These are phyloP conservation scores for Aleadryas rufinucha DNA, from an alignment of 2,113 vertebrate species.

Conservation along the genomic window DNA sequence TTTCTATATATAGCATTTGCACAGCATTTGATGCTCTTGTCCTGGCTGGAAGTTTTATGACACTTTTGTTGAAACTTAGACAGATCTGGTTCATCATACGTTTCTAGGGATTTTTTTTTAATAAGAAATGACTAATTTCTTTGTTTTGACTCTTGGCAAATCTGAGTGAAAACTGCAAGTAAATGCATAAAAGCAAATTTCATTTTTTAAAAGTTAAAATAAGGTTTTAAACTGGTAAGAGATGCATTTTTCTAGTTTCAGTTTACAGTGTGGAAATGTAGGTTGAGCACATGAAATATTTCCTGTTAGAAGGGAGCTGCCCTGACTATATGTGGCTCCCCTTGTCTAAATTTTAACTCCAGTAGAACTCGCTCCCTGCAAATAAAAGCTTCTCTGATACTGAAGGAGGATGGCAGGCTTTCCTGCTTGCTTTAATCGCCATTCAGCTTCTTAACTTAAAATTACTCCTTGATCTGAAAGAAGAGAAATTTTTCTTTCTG, in stretches of 20 bases:
- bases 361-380: background rate
- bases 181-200: background rate
- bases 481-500: background rate
- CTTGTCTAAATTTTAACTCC: background rate
- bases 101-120: background rate
- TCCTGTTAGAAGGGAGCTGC: background rate
- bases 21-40: background rate
- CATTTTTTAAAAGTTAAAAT: background rate
- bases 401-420: background rate
- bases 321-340: background rate
- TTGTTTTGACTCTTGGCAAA: background rate
- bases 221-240: background rate
- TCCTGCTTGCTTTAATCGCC: background rate
- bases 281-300: background rate
- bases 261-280: background rate
- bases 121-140: background rate
- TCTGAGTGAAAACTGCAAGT: background rate
- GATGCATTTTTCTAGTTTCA: background rate
- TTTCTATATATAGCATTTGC: background rate
- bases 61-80: background rate
- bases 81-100: slow-evolving; percentile 31
- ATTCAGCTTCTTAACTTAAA: background rate
- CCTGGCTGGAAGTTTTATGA: background rate
- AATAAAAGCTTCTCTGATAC: background rate
- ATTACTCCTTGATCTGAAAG: background rate